Conservation (phyloP, 2,888 invertebrate genomes). For the Drosophila lutescens region DNA sequence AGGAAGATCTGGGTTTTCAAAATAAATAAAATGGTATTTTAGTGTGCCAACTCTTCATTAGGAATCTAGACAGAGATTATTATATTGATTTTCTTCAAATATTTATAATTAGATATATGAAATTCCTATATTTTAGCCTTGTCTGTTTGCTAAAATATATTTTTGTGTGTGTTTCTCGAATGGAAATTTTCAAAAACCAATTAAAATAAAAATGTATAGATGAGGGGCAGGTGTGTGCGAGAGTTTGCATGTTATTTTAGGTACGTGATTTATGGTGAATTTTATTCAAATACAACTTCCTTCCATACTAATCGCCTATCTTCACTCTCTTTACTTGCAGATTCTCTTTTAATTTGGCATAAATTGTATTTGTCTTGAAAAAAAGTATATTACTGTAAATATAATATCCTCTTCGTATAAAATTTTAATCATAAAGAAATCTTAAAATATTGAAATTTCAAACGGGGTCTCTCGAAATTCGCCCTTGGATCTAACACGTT, state of each 20-base stretch:
- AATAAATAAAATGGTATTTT: not conserved
- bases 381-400: conserved; percentile 48
- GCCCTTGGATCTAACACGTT: conserved; percentile 20
- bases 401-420: conserved; percentile 34
- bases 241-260: conserved; percentile 4
- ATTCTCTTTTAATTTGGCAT: conserved; percentile 69
- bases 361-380: conserved; percentile 57
- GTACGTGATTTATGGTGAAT: conserved; percentile 17
- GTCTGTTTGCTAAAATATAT: conserved; percentile 11
- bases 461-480: conserved; percentile 16
- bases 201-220: conserved; percentile 34
- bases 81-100: not conserved
- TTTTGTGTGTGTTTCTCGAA: conserved; percentile 20
- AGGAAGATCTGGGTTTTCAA: not conserved
- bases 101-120: not conserved
- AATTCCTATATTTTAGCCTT: too few relatives aligned
- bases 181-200: conserved; percentile 63
- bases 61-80: too few relatives aligned
- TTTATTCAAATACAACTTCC: conserved; percentile 3
- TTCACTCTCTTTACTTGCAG: conserved; percentile 58
- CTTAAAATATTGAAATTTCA: conserved; percentile 32
- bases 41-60: not conserved
- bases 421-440: conserved; percentile 34
- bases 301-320: conserved; percentile 30
- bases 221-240: conserved; percentile 19